These are phyloP conservation scores for Callopanchax toddi DNA, from an alignment of 2,113 vertebrate genomes.

Conservation along the genomic window DNA sequence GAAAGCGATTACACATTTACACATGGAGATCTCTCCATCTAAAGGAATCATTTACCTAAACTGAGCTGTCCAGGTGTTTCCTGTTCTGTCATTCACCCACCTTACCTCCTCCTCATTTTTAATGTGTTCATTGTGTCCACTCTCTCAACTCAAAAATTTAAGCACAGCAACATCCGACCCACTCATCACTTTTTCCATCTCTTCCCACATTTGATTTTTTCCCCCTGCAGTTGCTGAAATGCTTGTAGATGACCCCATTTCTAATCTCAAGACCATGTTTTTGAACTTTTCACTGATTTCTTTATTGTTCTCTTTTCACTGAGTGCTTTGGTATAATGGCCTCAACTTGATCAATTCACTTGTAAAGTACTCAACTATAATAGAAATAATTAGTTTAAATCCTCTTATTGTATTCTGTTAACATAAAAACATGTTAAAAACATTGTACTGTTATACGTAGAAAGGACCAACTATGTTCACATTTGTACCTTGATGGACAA, in stretches of 20 bases:
- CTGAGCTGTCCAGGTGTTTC: constrained; percentile 21
- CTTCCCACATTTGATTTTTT: constrained; percentile 26
- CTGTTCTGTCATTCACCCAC: constrained; percentile 2
- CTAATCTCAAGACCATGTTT: constrained; percentile 15
- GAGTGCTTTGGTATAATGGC: constrained; percentile 24
- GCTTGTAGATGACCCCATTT: constrained; percentile 15
- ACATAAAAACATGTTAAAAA: background rate
- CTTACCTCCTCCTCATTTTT: constrained; percentile 5
- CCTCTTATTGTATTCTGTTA: background rate
- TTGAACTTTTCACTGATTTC: background rate
- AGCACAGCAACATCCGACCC: constrained; percentile 21
- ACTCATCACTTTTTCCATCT: constrained; percentile 16
- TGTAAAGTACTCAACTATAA: constrained; percentile 19
- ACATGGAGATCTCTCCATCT: constrained; percentile 2
- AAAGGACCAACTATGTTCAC: background rate
- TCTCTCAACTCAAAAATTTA: constrained; percentile 25
- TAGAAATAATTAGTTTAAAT: constrained; percentile 45
- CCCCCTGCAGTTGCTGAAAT: constrained; percentile 4
- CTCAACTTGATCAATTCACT: constrained; percentile 7
- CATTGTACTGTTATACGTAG: background rate
- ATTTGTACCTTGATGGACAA: background rate
- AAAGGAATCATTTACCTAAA: constrained; percentile 21
- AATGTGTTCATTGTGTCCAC: constrained; percentile 34
- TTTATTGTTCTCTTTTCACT: constrained; percentile 15
- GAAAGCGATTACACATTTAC: constrained; percentile 10